A percentile compares a stretch with the other conserved stretches of the same genome.
Evolutionary conservation across 2,113 vertebrate species (phyloP).

Genomic region (Strix uralensis): DNA sequence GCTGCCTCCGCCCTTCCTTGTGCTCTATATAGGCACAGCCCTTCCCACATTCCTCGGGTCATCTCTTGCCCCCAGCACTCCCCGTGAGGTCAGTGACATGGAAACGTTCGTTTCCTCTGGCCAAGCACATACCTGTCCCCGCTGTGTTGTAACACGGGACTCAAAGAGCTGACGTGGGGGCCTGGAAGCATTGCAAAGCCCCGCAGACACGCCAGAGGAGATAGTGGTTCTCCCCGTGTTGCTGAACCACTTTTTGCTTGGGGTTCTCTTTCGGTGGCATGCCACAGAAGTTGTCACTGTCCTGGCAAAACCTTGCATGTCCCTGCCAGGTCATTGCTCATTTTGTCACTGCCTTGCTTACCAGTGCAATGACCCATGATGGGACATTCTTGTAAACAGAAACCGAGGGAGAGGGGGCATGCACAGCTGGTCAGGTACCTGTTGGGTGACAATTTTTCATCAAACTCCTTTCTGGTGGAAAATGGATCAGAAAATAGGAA

Average conservation of each 20-base stretch:
- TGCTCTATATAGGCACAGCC: not conserved
- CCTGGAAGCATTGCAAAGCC: not conserved
- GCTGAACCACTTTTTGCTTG: not conserved
- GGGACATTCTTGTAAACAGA: not conserved
- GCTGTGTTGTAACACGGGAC: rapidly evolving
- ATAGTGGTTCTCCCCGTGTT: rapidly evolving
- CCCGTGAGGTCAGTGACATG: not conserved
- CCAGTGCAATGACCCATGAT: not conserved
- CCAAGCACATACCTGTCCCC: rapidly evolving
- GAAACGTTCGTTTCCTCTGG: rapidly evolving
- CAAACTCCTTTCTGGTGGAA: not conserved
- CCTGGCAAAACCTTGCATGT: not conserved
- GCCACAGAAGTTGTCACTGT: rapidly evolving
- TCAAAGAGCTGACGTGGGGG: rapidly evolving
- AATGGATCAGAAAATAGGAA: not conserved
- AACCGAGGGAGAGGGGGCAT: rapidly evolving
- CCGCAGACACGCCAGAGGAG: rapidly evolving
- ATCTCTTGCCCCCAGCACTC: rapidly evolving
- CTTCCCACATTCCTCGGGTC: not conserved
- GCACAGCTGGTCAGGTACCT: rapidly evolving
- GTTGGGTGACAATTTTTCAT: too few species aligned
- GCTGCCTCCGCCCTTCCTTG: not conserved
- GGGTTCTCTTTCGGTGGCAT: rapidly evolving
- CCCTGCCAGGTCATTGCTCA: rapidly evolving
- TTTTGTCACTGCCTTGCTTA: not conserved